phyloP scores from a whole-genome alignment of 1,140 invertebrate species.

The Anastatus disparis region DNA sequence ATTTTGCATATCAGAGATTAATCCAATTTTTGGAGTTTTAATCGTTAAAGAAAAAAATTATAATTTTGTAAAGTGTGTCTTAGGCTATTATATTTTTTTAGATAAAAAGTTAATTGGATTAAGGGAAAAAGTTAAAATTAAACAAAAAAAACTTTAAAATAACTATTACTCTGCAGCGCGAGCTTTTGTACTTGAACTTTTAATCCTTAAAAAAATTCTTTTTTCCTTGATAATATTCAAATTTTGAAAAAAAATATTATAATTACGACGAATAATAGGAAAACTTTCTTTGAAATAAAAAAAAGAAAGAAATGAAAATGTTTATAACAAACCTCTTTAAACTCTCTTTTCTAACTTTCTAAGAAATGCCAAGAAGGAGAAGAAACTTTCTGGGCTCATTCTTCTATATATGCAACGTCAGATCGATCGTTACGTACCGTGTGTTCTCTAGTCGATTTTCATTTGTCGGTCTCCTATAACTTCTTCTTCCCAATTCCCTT shows the following conservation, averaged over 20 bases:
- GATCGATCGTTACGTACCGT: conserved; percentile 17
- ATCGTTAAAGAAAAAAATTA: no score
- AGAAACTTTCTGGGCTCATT: conserved; percentile 18
- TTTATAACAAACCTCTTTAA: background rate
- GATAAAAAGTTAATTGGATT: no score
- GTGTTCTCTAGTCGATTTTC: conserved; percentile 10
- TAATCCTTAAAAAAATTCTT: no score
- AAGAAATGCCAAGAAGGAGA: background rate
- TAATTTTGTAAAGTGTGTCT: no score
- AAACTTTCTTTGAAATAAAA: background rate
- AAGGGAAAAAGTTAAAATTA: no score
- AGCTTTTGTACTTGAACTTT: no score
- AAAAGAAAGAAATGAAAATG: background rate
- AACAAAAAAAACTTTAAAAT: no score
- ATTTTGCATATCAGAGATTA: background rate
- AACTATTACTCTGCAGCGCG: no score
- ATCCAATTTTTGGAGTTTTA: no score
- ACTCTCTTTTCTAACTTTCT: no score
- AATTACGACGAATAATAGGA: background rate
- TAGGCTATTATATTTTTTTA: no score
- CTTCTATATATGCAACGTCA: background rate
- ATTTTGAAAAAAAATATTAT: background rate
- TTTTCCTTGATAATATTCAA: no score
- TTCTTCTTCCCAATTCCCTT: background rate
- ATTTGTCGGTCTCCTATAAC: background rate